Evolutionary conservation across 1,140 invertebrate species (phyloP).

Genomic region (Magallana angulata): DNA sequence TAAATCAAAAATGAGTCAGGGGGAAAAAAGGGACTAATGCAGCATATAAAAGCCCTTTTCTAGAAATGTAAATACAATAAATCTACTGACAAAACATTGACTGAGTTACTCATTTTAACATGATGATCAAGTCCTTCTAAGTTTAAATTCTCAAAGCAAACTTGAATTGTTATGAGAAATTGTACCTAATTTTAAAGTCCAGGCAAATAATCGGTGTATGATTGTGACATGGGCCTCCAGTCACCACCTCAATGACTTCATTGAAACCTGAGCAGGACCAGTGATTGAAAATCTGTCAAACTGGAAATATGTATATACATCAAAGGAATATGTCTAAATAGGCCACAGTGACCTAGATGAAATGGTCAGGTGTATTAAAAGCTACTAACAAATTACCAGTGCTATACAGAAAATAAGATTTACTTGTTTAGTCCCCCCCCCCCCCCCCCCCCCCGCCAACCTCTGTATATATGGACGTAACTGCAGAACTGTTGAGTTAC

Average conservation of each 20-base stretch:
- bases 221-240: neutral
- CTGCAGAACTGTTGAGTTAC: too few species aligned
- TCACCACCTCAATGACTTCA: neutral
- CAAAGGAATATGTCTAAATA: neutral
- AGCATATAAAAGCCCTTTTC: neutral
- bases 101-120: neutral
- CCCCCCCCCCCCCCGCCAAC: too few species aligned
- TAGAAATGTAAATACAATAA: neutral
- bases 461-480: too few species aligned
- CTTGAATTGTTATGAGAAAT: neutral
- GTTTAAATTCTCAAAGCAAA: slow-evolving; percentile 12
- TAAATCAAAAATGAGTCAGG: too few species aligned
- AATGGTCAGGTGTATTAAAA: neutral
- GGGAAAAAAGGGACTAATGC: too few species aligned
- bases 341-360: neutral
- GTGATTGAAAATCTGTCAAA: slow-evolving; percentile 6
- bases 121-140: slow-evolving; percentile 7
- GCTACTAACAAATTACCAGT: too few species aligned
- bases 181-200: slow-evolving; percentile 18
- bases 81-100: slow-evolving; percentile 4
- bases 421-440: too few species aligned
- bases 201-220: neutral
- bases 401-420: too few species aligned
- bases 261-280: neutral
- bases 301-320: neutral